Evolutionary conservation across 2,113 vertebrate species (phyloP).

Genomic region (Chrysochloris asiatica): DNA sequence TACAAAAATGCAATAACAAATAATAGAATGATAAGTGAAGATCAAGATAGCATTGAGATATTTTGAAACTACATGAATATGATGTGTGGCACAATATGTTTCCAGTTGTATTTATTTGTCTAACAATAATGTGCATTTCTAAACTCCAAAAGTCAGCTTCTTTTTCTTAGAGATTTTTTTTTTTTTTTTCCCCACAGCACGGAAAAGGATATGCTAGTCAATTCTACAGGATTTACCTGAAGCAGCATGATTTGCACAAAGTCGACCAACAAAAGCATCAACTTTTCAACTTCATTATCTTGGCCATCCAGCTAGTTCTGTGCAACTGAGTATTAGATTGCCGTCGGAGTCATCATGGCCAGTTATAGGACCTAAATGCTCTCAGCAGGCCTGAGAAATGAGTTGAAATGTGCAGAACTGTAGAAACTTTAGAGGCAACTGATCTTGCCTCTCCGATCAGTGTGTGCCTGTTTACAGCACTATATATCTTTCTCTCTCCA

Average conservation of each 20-base stretch:
- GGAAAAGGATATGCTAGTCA: slow-evolving; percentile 99
- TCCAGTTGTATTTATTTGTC: not conserved
- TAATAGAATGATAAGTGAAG: slow-evolving; percentile 39
- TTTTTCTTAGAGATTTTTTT: slow-evolving; percentile 80
- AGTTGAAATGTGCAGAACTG: slow-evolving; percentile 91
- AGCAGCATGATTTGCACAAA: slow-evolving; percentile 99
- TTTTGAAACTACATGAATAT: slow-evolving; percentile 43
- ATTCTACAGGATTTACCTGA: slow-evolving; percentile 95
- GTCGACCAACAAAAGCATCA: slow-evolving; percentile 92
- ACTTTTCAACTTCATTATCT: slow-evolving; percentile 95
- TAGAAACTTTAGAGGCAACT: slow-evolving; percentile 87
- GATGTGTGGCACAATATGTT: not conserved
- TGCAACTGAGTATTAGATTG: slow-evolving; percentile 88
- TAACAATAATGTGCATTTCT: slow-evolving; percentile 1
- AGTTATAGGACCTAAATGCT: slow-evolving; percentile 89
- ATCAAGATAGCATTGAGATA: slow-evolving; percentile 48
- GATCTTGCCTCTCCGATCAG: slow-evolving; percentile 90
- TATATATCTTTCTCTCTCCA: slow-evolving; percentile 92
- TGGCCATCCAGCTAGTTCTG: slow-evolving; percentile 89
- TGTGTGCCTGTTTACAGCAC: slow-evolving; percentile 99
- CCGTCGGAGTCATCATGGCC: slow-evolving; percentile 87
- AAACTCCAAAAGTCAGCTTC: slow-evolving; percentile 58
- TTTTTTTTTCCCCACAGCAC: slow-evolving; percentile 91
- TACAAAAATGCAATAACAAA: slow-evolving; percentile 18
- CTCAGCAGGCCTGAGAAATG: slow-evolving; percentile 98